Base-by-base conservation (phyloP, 2,888 invertebrate species). In the Lomographa bimaculata region DNA sequence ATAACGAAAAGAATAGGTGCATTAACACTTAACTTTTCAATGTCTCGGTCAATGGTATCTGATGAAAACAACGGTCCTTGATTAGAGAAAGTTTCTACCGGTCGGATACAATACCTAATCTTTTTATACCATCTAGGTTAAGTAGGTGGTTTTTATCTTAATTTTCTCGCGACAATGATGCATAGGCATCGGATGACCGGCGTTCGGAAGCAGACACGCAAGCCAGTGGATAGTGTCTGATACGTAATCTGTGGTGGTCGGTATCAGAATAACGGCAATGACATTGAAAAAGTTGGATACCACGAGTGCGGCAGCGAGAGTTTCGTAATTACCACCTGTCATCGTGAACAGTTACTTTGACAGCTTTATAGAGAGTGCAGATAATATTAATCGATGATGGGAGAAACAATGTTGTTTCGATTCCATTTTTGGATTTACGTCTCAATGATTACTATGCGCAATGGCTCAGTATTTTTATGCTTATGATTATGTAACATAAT, bases 311-410 rank as follows among this genome's bases (percentile, higher is more conserved):
- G 58, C 67, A 57, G 64, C 63, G 58, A 61, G 60, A 59, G 70
- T 69, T 69, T 64, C 68, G 68, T 81, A 79, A 82, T 79, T 75
- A 71, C 67, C 55, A 64, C 60, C 71, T 70, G 73, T 71, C 71
- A 64, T 60, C 70, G 57, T 57, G 51, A 67, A 46, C 65, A 62
- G 61, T 64, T 60, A 44, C 57, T 57, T 60, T 66, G 70, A 70
- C 68, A 62, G 64, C 66, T 72, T 59, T 59, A 68, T 72, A 60
- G 51, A 59, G 57, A 58, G 49, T 39, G 47, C 41, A 52, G 44
- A 49, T 60, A 53, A 59, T 60, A 56, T 55, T 48, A 54, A 50
- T 53, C 46, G 50, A 46, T 42, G 19, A 28, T 29, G 28, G 40
- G 25, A 36, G 41, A 32, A 44, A 42, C 38, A 42, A 37, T 47